Evolutionary conservation across 2,113 vertebrate species (phyloP), one percentile per base, ranked within the genome.

Genomic region (Podarcis muralis): DNA sequence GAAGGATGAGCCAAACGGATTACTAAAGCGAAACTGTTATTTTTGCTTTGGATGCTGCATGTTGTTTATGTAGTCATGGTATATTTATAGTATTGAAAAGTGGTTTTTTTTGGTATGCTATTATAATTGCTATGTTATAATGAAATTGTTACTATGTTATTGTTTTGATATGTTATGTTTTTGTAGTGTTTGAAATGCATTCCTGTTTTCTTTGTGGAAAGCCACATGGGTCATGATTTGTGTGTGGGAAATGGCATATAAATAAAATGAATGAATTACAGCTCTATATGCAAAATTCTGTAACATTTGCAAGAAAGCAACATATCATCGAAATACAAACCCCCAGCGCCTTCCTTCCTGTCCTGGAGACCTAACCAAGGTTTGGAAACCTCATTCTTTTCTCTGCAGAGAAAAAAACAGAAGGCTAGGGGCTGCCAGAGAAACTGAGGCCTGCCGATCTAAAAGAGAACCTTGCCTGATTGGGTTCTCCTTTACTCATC

Each of bases 1-100:
- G n/a, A 78, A 87, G 75, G 62, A 88, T 81, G 57, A 92, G 37
- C 43, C 72, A 78, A 84, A 93, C 71, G 23, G 23, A 0, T 4
- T 53, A 53, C 11, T 53, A 11, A 53, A 53, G 11, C 48, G 48
- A 53, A 53, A 12, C 48, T 53, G 48, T 53, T 53, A 53, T 53
- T 53, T 53, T 53, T 53, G 48, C 48, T 53, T 53, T 53, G 48
- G 48, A 53, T 53, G 48, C 48, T 53, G 48, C 48, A 53, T 53
- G 48, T 53, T 53, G 48, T 53, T 53, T 53, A 53, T 53, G 48
- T 53, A 12, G 48, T 53, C 48, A 53, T 11, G 48, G 48, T 53
- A 53, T 53, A 53, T 53, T 12, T 53, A 53, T 53, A 53, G 48
- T 53, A 53, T 53, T 53, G 48, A 53, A 53, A 53, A 0, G 48